Evolutionary conservation across 2,797 vertebrate species (phyloP), one percentile per base, ranked within the genome.

Genomic region (Percopsis omiscomaycus): DNA sequence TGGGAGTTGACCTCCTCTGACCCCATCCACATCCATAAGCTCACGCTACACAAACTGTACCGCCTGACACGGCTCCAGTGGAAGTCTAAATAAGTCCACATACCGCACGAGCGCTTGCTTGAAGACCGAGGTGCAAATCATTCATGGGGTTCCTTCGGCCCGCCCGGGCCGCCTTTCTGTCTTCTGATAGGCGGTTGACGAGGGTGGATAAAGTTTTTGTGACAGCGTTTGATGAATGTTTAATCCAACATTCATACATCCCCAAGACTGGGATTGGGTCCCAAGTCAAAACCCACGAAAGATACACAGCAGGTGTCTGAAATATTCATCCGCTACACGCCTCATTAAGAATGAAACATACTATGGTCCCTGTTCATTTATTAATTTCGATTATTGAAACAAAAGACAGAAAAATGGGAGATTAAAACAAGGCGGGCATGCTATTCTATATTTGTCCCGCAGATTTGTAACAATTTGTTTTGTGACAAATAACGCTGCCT

Each of bases 401-500:
- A 93, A 91, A 92, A 90, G 89, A 89, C 86, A 80, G 87, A 88
- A 91, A 91, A 86, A 78, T 75, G 79, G 64, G 79, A 82, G 84
- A 91, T 90, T 91, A 86, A 91, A 91, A 92, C 88, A 87, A 78
- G 77, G 82, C 70, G 76, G 85, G 86, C 61, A 44, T 66, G 76
- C 73, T 79, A 79, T 91, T 89, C 88, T 81, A 68, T 87, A 86
- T 91, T 92, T 91, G 92, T 91, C 89, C 71, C 58, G 28, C 82
- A 90, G 82, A 90, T 92, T 92, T 93, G 91, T 92, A 92, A 83
- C 87, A 59, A 89, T 92, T 92, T 92, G 91, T 92, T 91, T 92
- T 88, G 87, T 90, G 89, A 90, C 86, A 90, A 89, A 89, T 90
- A 91, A 91, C 83, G 79, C 79, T 66, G 82, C 84, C 85, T 86